phyloP scores from a whole-genome alignment of 2,113 vertebrate species.

The Melanostigma gelatinosum region DNA sequence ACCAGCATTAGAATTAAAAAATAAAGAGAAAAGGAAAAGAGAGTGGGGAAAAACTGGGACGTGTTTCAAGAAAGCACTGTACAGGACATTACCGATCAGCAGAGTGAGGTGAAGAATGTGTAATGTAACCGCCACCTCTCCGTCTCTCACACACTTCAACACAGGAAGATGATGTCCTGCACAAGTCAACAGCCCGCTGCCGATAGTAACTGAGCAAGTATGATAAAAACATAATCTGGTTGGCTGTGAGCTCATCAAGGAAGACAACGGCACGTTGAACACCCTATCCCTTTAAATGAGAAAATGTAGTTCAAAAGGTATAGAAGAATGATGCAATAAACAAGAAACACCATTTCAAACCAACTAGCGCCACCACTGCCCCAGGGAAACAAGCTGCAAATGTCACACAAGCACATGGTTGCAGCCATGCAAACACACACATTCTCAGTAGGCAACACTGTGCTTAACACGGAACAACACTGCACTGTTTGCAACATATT shows the following conservation, averaged over 20 bases:
- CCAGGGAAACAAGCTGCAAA: conserved; percentile 42
- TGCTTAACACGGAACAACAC: too few relatives aligned
- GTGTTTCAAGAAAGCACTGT: neutral
- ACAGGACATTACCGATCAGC: conserved; percentile 13
- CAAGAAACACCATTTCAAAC: conserved; percentile 61
- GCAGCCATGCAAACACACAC: neutral
- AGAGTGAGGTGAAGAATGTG: conserved; percentile 22
- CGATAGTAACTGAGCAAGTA: conserved; percentile 11
- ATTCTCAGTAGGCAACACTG: neutral
- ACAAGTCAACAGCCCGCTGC: conserved; percentile 7
- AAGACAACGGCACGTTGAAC: conserved; percentile 36
- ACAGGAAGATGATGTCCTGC: conserved; percentile 29
- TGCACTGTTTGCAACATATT: neutral
- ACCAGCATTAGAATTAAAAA: conserved; percentile 2
- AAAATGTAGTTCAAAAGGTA: conserved; percentile 25
- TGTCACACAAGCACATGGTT: conserved; percentile 26
- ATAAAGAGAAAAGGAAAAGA: conserved; percentile 9
- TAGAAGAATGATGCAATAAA: conserved; percentile 57
- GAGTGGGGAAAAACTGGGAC: neutral
- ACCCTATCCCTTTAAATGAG: conserved; percentile 35
- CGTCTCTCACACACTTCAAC: conserved; percentile 35
- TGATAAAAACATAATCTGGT: conserved; percentile 7
- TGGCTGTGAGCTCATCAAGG: neutral
- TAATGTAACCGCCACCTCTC: conserved; percentile 22
- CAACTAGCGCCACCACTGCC: conserved; percentile 33